Evolutionary conservation across 2,888 invertebrate species (phyloP), one percentile per base, ranked within the genome.

Genomic region (Melipona bicolor): DNA sequence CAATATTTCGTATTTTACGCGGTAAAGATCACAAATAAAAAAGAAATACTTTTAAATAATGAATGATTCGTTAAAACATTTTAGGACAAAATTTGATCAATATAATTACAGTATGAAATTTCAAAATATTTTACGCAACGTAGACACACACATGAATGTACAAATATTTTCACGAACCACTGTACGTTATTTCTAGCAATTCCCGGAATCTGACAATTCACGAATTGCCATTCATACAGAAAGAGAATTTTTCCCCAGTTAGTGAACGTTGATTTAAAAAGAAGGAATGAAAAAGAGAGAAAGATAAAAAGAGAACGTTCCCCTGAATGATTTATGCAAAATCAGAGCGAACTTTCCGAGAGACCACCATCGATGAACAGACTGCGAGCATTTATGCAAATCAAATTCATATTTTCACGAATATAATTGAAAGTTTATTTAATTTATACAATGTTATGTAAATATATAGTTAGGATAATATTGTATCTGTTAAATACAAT

Each of bases 321-420:
- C 17, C 21, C 32, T 64, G 21, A 64, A 32, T 54, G 24, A 70
- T 36, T 52, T 70, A 56, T 70, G 70, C 70, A 54, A 70, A 54
- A 32, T 17, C n/a, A 21, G 6, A 27, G 21, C 27, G 19, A 24
- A 50, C 50, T 68, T n/a, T 5, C 43, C 43, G 43, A 21, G 36
- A 11, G 32, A 13, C 32, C 19, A 64, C 32, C 19, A 11, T 17
- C 11, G 27, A 21, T 36, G 56, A n/a, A n/a, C 24, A 59, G 5
- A n/a, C n/a, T 5, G 56, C n/a, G n/a, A 13, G 5, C n/a, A 13
- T 59, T 59, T 59, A 15, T 59, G 56, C 56, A 59, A 59, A 59
- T 59, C 15, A n/a, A 5, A 59, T 43, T 43, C 43, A 43, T 43
- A 9, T 43, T 43, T 43, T 43, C 43, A 43, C 43, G 43, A 43